Base-by-base conservation (phyloP, 2,113 vertebrate species). In the Tringa solitaria region DNA sequence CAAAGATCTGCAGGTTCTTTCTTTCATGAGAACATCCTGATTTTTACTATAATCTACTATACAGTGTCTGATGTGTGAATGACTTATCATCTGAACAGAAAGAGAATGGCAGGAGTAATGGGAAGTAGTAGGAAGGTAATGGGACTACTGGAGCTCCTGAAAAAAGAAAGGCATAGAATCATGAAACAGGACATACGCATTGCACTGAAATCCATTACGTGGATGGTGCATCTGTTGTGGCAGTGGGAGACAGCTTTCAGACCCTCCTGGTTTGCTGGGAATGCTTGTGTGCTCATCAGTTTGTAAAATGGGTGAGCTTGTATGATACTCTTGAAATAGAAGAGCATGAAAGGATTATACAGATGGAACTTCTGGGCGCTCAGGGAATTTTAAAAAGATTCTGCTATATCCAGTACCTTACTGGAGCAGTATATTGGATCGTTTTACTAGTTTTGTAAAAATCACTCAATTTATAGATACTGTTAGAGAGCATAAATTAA, bases 151-250 rank as follows among this genome's bases (percentile, higher is more conserved):
- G 23, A 48, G 46, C 46, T 11, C 21, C 10, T 4, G 9, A 21
- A 48, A 48, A 48, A 69, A 60, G 77, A 78, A 21, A 14, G 27
- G 8, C 37, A 4, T 37, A 12, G 37, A 69, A 12, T 43, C 8
- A 18, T 26, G 48, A 17, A 81, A 50, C 5, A 43, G 26, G 12
- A 24, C 9, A 12, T 26, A 22, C 0, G 0, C 4, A 0, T 69
- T 64, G 21, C 12, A 8, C 10, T 84, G 46, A 53, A 77, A 70
- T 74, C 16, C 0, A 0, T 73, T 6, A 16, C 26, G 20, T 54
- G 41, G 21, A 13, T 78, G 9, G n/a, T 59, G 28, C 9, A 41
- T 53, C 27, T 39, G 2, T 56, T 61, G 21, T 65, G 35, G 37
- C 46, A 69, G 9, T 48, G 32, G 10, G 18, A 22, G 6, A 54